Evolutionary conservation across 2,888 invertebrate genomes (phyloP).

Genomic region (Strigamia maritima): DNA sequence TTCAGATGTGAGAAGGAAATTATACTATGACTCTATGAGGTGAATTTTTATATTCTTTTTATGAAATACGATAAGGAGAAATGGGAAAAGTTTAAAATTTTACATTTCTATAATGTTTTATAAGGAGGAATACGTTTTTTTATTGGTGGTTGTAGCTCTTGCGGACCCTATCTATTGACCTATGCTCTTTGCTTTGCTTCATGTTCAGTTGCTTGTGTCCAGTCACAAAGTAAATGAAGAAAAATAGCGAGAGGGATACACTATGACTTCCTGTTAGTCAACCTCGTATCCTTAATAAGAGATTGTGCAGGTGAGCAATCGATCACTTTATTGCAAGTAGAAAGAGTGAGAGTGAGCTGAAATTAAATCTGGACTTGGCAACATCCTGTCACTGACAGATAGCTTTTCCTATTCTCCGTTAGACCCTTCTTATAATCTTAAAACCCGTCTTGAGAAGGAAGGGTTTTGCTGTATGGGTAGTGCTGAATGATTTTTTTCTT

Average conservation of each 20-base stretch:
- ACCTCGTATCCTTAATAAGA: not conserved
- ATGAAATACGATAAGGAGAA: not conserved
- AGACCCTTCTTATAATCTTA: not conserved
- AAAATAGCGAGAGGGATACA: not conserved
- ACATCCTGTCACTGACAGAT: constrained; percentile 15
- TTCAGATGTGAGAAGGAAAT: constrained; percentile 8
- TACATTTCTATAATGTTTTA: not conserved
- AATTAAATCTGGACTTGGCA: constrained; percentile 15
- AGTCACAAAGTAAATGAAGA: constrained; percentile 3
- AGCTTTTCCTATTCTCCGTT: not conserved
- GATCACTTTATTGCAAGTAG: constrained; percentile 5
- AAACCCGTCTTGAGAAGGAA: no score
- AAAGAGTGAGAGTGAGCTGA: constrained; percentile 2
- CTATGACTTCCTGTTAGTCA: not conserved
- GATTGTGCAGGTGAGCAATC: constrained; percentile 6
- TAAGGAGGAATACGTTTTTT: not conserved
- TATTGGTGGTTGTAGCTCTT: not conserved
- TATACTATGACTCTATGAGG: no score
- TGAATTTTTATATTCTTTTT: constrained; percentile 5
- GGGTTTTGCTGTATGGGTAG: not conserved
- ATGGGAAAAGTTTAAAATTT: not conserved
- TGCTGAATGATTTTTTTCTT: not conserved
- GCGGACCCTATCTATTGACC: not conserved
- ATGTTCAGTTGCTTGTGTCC: not conserved
- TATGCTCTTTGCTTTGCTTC: constrained; percentile 3